Evolutionary conservation across 2,113 vertebrate species (phyloP).

Genomic region (Mandrillus leucophaeus): DNA sequence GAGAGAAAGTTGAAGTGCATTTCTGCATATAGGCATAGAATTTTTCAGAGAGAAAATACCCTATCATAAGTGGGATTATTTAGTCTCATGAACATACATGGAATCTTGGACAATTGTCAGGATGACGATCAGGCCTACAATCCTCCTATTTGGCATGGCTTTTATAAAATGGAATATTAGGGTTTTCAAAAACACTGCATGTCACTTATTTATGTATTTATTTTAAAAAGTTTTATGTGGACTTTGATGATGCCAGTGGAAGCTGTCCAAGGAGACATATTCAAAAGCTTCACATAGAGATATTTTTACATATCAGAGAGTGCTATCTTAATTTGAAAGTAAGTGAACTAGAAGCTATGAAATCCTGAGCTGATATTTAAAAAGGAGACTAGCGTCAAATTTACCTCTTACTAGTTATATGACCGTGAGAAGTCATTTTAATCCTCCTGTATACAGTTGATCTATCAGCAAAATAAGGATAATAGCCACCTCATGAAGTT

Average conservation of each 20-base stretch:
- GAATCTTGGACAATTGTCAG: background rate
- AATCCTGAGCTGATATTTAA: background rate
- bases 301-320: background rate
- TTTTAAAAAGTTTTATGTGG: background rate
- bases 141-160: background rate
- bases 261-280: background rate
- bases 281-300: background rate
- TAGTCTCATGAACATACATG: background rate
- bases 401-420: background rate
- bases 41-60: background rate
- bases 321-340: background rate
- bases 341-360: background rate
- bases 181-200: background rate
- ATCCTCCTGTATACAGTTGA: background rate
- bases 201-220: background rate
- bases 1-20: background rate
- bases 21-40: background rate
- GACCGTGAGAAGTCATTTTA: background rate
- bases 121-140: background rate
- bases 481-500: background rate
- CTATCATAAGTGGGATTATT: background rate
- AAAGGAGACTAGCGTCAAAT: background rate
- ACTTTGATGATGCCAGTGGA: background rate
- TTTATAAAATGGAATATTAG: background rate
- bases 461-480: background rate